phyloP scores from a whole-genome alignment of 2,888 invertebrate genomes.

The Entomobrya multifasciata region DNA sequence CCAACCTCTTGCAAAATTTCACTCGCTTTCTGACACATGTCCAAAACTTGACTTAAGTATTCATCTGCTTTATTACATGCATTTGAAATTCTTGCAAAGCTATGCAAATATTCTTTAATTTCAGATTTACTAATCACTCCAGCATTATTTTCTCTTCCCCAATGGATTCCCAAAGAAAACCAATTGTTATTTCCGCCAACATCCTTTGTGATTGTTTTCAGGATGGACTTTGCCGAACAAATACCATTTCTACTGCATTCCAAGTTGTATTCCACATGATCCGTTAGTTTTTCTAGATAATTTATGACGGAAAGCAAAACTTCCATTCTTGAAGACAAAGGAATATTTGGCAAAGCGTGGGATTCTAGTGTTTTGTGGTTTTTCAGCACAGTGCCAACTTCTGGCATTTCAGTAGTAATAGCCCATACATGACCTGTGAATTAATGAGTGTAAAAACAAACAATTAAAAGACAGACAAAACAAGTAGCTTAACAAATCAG shows the following conservation, averaged over 20 bases:
- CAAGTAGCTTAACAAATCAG: neutral
- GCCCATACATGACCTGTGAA: constrained; percentile 40
- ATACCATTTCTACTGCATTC: neutral
- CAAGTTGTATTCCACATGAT: neutral
- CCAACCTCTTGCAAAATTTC: constrained; percentile 13
- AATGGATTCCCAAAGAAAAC: neutral
- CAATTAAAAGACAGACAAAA: too few relatives aligned
- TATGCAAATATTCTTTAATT: constrained; percentile 3
- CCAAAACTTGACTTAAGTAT: neutral
- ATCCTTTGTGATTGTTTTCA: neutral
- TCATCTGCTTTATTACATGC: constrained; percentile 7
- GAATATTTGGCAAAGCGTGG: constrained; percentile 32
- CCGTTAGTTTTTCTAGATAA: constrained; percentile 28
- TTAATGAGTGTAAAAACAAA: too few relatives aligned
- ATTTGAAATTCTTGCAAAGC: constrained; percentile 18
- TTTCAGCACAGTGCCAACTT: constrained; percentile 17
- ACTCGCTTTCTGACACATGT: neutral
- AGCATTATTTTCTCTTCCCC: neutral
- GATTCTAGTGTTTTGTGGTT: constrained; percentile 35
- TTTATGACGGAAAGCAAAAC: neutral
- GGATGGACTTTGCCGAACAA: neutral
- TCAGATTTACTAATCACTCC: neutral
- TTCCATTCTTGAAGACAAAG: constrained; percentile 30
- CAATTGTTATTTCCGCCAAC: neutral
- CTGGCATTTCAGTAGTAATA: neutral